Percentiles rank a stretch among this genome's conserved stretches.
phyloP scores from a whole-genome alignment of 2,888 invertebrate species.

The Hemithea aestivaria region DNA sequence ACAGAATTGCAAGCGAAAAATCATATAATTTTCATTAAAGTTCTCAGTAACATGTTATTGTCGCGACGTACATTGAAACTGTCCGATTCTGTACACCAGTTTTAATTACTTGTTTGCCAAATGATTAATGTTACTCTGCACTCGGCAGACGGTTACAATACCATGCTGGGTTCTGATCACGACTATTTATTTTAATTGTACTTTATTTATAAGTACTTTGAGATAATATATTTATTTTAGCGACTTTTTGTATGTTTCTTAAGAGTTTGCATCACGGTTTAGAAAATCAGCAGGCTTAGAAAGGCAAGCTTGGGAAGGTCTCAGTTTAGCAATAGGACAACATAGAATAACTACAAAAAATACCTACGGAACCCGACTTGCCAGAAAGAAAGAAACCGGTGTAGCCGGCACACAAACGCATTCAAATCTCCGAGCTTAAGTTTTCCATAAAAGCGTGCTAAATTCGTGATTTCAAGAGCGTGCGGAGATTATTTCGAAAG shows the following conservation, averaged over 20 bases:
- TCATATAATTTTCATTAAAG: too few species aligned
- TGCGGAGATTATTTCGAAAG: constrained; percentile 42
- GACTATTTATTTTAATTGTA: constrained; percentile 10
- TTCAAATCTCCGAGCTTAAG: constrained; percentile 14
- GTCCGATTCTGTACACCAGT: constrained; percentile 71
- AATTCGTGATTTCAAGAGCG: constrained; percentile 33
- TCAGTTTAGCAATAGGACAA: too few species aligned
- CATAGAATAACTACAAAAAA: too few species aligned
- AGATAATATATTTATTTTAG: too few species aligned
- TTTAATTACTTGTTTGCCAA: constrained; percentile 76
- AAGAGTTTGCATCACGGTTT: too few species aligned
- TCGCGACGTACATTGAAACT: constrained; percentile 56
- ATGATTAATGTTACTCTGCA: constrained; percentile 68
- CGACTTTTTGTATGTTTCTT: too few species aligned
- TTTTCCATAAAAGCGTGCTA: constrained; percentile 52
- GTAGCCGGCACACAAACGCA: constrained; percentile 12
- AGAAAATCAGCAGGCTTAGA: too few species aligned
- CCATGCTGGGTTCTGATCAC: constrained; percentile 14
- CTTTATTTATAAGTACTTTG: constrained; percentile 6
- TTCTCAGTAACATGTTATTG: constrained; percentile 7
- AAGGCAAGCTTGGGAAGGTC: too few species aligned
- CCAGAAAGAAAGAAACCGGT: constrained; percentile 5
- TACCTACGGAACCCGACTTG: too few species aligned
- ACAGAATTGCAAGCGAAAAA: too few species aligned
- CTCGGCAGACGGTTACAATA: constrained; percentile 38